These are phyloP conservation scores for Sinhomidia bicolor DNA, from an alignment of 2,888 invertebrate species.

Conservation along the genomic window DNA sequence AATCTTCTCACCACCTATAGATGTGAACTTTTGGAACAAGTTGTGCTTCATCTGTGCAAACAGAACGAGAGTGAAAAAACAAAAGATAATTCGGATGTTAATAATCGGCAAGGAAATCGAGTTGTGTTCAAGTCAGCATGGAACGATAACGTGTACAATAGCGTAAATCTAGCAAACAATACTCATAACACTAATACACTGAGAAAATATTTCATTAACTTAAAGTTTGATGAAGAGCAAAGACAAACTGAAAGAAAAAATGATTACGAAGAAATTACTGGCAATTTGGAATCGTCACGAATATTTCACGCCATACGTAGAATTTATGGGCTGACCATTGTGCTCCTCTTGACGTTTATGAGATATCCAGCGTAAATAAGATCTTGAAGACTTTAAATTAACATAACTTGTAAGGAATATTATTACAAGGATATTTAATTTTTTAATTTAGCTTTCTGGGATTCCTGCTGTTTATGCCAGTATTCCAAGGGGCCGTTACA, in stretches of 20 bases:
- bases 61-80: neutral
- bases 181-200: too few species aligned
- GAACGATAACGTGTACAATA: neutral
- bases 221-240: neutral
- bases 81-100: neutral
- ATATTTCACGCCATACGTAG: neutral
- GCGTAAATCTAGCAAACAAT: neutral
- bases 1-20: neutral
- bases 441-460: neutral
- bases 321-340: neutral
- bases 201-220: too few species aligned
- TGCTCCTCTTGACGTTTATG: neutral
- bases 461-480: neutral
- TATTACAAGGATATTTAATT: too few species aligned
- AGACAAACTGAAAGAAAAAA: neutral
- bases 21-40: constrained; percentile 1
- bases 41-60: constrained; percentile 21
- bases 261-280: neutral
- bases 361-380: neutral
- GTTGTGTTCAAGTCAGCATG: neutral
- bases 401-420: too few species aligned
- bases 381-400: too few species aligned
- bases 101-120: neutral
- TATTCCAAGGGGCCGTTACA: neutral
- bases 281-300: neutral